These are phyloP conservation scores for Gallinago media DNA, from an alignment of 2,113 vertebrate genomes.

Conservation along the genomic window DNA sequence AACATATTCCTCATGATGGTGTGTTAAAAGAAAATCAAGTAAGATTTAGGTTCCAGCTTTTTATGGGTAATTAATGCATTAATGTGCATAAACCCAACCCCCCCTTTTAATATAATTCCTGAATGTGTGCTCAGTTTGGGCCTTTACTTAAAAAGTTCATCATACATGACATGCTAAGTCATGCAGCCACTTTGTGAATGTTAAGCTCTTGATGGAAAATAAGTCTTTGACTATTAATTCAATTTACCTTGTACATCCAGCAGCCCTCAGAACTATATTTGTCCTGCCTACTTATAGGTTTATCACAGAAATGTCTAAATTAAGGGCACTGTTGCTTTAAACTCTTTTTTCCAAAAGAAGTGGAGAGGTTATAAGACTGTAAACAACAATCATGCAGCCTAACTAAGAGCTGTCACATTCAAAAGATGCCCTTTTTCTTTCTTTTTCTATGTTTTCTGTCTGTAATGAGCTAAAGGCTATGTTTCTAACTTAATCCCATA, in stretches of 20 bases:
- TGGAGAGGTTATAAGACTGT: neutral
- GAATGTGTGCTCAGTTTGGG: neutral
- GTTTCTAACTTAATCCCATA: neutral
- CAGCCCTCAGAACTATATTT: neutral
- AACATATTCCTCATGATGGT: neutral
- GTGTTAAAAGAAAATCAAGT: neutral
- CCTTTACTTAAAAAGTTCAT: constrained; percentile 25
- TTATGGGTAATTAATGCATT: neutral
- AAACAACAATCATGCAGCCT: neutral
- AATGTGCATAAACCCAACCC: neutral
- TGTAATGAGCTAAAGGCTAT: neutral
- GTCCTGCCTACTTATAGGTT: neutral
- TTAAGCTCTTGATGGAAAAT: constrained; percentile 10
- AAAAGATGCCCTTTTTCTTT: neutral
- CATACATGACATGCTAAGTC: neutral
- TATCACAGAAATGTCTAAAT: neutral
- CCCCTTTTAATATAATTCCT: neutral
- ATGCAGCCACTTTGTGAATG: constrained; percentile 14
- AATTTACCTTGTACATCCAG: neutral
- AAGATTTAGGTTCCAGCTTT: neutral
- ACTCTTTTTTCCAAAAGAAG: neutral
- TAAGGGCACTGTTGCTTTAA: neutral
- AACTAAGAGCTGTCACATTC: neutral
- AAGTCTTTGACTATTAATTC: neutral
- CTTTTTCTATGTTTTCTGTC: neutral